These are phyloP conservation scores for Odontesthes bonariensis DNA, from an alignment of 2,113 vertebrate species.

Conservation along the genomic window DNA sequence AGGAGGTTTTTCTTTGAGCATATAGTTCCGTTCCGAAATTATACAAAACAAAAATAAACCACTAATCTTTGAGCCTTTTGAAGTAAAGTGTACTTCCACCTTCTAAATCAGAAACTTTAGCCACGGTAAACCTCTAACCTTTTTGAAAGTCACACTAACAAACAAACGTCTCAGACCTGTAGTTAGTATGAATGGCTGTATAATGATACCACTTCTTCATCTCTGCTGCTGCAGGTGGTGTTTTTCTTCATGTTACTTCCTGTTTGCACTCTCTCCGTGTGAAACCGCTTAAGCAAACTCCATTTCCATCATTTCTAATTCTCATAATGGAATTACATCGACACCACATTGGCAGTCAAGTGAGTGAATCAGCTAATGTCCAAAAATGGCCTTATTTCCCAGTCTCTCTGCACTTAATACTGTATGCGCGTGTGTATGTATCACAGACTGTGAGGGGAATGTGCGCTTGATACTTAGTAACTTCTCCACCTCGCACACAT, in stretches of 20 bases:
- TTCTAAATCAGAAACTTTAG: too few species aligned
- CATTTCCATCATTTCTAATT: conserved; percentile 77
- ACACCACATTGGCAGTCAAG: conserved; percentile 55
- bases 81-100: too few species aligned
- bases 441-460: not conserved
- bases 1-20: not conserved
- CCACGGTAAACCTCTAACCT: too few species aligned
- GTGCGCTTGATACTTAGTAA: conserved; percentile 45
- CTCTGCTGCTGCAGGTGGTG: conserved; percentile 13
- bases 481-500: conserved; percentile 57
- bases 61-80: not conserved
- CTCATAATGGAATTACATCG: conserved; percentile 76
- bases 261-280: conserved; percentile 18
- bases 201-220: not conserved
- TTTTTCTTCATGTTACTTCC: not conserved
- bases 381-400: conserved; percentile 56
- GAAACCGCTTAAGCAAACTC: conserved; percentile 54
- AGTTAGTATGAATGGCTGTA: too few species aligned
- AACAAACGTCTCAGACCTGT: too few species aligned
- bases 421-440: conserved; percentile 18
- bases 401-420: conserved; percentile 36
- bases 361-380: conserved; percentile 74
- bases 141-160: too few species aligned
- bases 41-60: not conserved
- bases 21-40: too few species aligned